A percentile compares a stretch with the other conserved stretches of the same genome.
phyloP scores from a whole-genome alignment of 2,113 vertebrate species.

The Saccopteryx bilineata region DNA sequence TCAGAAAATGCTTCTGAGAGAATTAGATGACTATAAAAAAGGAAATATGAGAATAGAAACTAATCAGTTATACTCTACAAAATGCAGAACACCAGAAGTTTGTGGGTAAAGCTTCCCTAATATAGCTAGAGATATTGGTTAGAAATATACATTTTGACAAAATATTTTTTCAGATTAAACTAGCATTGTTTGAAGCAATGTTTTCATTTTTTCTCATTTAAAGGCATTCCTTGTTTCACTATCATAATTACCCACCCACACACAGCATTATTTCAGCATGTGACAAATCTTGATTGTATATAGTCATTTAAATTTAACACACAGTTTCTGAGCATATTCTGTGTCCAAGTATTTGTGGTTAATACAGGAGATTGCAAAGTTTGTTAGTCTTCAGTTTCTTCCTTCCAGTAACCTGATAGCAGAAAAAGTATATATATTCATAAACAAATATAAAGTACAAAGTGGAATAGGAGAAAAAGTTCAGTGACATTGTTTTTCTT shows the following conservation, averaged over 20 bases:
- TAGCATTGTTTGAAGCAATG: neutral
- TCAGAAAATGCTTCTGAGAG: neutral
- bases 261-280: neutral
- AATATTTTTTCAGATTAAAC: neutral
- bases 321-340: neutral
- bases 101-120: neutral
- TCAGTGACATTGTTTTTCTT: neutral
- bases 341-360: neutral
- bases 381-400: neutral
- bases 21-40: neutral
- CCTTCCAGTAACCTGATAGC: neutral
- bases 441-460: neutral
- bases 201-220: neutral
- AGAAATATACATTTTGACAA: neutral
- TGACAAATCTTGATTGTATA: neutral
- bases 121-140: neutral
- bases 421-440: neutral
- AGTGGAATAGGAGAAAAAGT: neutral
- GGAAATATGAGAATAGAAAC: neutral
- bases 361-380: neutral
- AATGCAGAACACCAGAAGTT: neutral
- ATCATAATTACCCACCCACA: neutral
- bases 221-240: neutral
- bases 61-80: neutral
- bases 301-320: neutral